Percentiles rank a stretch among this genome's conserved stretches.
These are phyloP conservation scores for Hippoglossus stenolepis DNA, from an alignment of 2,113 vertebrate genomes.

Conservation along the genomic window DNA sequence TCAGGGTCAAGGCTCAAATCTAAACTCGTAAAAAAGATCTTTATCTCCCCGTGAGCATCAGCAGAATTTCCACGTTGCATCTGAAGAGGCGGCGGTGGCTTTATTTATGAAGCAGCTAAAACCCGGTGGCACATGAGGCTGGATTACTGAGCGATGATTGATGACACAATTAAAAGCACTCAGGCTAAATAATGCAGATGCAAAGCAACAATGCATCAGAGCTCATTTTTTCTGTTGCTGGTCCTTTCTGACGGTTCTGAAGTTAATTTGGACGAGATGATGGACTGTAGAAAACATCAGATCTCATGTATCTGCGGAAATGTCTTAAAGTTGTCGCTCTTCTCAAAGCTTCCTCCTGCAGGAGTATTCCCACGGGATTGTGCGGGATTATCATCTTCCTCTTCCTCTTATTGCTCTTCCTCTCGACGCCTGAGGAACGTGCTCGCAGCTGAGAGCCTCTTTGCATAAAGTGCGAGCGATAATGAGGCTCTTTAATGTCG, in stretches of 20 bases:
- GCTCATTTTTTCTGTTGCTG: neutral
- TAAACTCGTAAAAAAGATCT: neutral
- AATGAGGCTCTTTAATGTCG: conserved; percentile 31
- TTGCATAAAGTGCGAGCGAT: conserved; percentile 57
- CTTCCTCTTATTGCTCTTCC: neutral
- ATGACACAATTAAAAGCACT: conserved; percentile 23
- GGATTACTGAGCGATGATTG: conserved; percentile 33
- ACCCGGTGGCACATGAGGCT: neutral
- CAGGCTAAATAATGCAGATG: conserved; percentile 25
- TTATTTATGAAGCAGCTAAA: conserved; percentile 35
- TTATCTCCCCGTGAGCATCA: neutral
- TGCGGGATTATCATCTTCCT: conserved; percentile 48
- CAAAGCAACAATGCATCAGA: neutral
- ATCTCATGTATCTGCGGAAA: neutral
- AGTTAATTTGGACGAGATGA: neutral
- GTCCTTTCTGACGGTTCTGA: too few species aligned
- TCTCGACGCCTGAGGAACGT: conserved; percentile 24
- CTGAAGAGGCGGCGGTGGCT: neutral
- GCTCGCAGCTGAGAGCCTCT: conserved; percentile 41
- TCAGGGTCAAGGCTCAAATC: neutral
- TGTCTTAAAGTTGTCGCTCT: too few species aligned
- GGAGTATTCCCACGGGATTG: conserved; percentile 32
- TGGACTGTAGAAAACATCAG: neutral
- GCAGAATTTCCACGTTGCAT: conserved; percentile 2
- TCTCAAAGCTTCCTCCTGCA: conserved; percentile 20